Conservation (phyloP, 2,113 vertebrate species). For the Platysteira castanea region DNA sequence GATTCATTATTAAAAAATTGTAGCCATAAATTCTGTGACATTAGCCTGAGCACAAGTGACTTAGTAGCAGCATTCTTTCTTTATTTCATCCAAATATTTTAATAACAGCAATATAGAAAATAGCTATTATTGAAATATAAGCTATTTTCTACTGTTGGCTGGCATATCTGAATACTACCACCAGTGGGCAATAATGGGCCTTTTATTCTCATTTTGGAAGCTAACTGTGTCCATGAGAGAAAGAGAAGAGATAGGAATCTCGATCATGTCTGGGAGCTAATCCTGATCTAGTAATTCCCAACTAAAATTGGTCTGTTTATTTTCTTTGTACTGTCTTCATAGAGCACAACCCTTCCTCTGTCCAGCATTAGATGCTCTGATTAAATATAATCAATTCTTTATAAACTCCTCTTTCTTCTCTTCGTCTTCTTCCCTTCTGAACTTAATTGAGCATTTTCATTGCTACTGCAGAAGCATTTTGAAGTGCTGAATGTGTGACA, state of each 20-base stretch:
- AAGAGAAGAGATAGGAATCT: background rate
- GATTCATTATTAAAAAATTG: background rate
- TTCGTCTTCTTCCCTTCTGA: background rate
- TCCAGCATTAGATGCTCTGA: background rate
- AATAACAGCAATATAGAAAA: background rate
- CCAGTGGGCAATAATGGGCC: conserved; percentile 28
- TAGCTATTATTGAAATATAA: background rate
- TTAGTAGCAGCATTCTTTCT: background rate
- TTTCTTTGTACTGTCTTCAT: background rate
- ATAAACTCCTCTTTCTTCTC: background rate
- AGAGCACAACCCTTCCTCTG: background rate
- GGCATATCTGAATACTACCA: background rate
- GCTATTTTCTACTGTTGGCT: background rate
- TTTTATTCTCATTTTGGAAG: background rate
- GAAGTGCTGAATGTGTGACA: background rate
- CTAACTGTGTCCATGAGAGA: background rate
- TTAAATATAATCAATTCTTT: background rate
- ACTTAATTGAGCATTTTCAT: background rate
- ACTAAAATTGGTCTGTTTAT: background rate
- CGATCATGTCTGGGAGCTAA: background rate
- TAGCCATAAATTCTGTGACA: background rate
- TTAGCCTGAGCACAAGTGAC: background rate
- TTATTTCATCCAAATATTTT: background rate
- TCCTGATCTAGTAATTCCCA: background rate
- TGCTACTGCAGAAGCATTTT: background rate